Conservation (phyloP, 2,797 vertebrate species). For the Otolemur crassicaudatus region DNA sequence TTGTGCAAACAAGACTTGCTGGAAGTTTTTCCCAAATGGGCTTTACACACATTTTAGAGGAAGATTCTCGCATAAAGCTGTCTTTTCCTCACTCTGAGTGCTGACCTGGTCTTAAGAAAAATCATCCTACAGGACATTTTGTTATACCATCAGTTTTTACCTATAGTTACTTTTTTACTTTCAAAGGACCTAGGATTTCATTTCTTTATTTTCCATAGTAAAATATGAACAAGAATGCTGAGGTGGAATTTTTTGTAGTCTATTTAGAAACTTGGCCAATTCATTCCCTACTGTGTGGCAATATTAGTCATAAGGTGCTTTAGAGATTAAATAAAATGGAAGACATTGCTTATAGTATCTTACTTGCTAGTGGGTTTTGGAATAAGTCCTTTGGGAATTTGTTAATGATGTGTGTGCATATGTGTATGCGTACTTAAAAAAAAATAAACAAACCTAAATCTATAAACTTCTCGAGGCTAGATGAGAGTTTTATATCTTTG, state of each 20-base stretch:
- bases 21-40: conserved; percentile 59
- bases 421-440: background rate
- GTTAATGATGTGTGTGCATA: background rate
- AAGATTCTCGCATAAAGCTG: background rate
- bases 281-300: background rate
- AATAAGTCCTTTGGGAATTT: conserved; percentile 13
- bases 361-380: background rate
- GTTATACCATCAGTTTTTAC: conserved; percentile 41
- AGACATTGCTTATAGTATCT: background rate
- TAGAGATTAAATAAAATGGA: background rate
- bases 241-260: background rate
- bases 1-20: conserved; percentile 61
- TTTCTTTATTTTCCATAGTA: conserved; percentile 49
- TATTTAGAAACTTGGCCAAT: background rate
- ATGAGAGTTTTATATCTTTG: conserved; percentile 10
- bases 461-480: background rate
- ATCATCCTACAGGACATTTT: conserved; percentile 5
- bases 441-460: background rate
- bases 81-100: conserved; percentile 10
- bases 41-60: background rate
- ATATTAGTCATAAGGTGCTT: background rate
- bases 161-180: conserved; percentile 42
- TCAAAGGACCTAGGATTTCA: conserved; percentile 27
- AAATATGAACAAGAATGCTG: conserved; percentile 21
- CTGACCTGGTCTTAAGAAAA: conserved; percentile 21